phyloP scores from a whole-genome alignment of 2,888 invertebrate species.

The Rhamphomyia laevipes region DNA sequence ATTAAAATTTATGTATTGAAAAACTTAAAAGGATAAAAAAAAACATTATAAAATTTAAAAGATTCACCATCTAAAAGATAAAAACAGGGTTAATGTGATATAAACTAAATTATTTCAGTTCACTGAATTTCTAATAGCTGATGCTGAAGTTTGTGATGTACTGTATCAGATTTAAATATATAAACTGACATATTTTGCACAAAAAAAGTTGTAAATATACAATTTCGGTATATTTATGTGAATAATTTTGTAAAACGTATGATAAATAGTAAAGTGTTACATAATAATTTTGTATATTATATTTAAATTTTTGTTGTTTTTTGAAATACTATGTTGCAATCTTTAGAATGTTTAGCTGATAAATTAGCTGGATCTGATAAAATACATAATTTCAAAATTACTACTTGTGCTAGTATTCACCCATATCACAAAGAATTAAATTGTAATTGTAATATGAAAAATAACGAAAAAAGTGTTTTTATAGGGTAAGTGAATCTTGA shows the following conservation, averaged over 20 bases:
- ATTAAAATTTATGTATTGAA: too few relatives aligned
- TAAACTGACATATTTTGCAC: too few relatives aligned
- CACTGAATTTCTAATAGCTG: neutral
- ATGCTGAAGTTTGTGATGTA: neutral
- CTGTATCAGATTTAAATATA: too few relatives aligned
- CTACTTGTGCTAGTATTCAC: neutral
- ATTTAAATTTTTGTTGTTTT: too few relatives aligned
- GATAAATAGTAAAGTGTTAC: too few relatives aligned
- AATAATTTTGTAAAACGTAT: too few relatives aligned
- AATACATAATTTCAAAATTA: too few relatives aligned
- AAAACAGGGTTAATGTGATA: neutral
- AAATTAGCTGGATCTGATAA: neutral
- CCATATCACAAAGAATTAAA: neutral
- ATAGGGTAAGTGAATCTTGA: too few relatives aligned
- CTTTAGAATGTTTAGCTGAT: constrained; percentile 1
- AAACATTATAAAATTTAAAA: neutral
- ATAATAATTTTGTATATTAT: too few relatives aligned
- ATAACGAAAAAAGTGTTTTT: neutral
- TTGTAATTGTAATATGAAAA: neutral
- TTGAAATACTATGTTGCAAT: neutral
- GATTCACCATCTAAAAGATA: neutral
- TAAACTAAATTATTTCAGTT: constrained; percentile 1
- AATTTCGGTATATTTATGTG: too few relatives aligned
- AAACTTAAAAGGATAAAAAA: too few relatives aligned
- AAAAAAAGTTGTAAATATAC: too few relatives aligned